Evolutionary conservation across 2,797 vertebrate species (phyloP), one percentile per base, ranked within the genome.

Genomic region (Oreochromis mossambicus): DNA sequence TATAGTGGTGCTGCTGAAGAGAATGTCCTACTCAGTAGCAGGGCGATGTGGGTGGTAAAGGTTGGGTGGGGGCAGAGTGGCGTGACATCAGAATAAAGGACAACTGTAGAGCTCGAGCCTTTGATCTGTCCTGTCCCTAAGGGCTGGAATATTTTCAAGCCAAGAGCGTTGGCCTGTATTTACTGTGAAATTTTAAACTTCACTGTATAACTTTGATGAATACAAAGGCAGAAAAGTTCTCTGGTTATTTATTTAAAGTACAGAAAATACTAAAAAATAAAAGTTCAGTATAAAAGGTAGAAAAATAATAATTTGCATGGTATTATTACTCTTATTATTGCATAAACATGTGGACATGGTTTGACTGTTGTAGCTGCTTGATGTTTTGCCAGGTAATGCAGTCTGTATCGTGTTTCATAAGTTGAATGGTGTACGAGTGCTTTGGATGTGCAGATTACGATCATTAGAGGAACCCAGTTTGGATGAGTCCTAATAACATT

Each of bases 21-120:
- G 68, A 54, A 82, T 82, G 86, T 58, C 55, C 14, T 24, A 12
- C 83, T 78, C 78, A 48, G 83, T 61, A 81, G 84, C 13, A 8
- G 38, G 34, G 41, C 82, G 2, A 55, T 41, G 90, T 93, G 94
- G 95, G 92, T 93, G 93, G 92, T 73, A 68, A 78, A 29, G 32
- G 80, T 26, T 2, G 8, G 77, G 66, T 63, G 51, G 10, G 85
- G 81, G 56, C 83, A 66, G 58, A 76, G 48, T 24, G 78, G 56
- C 29, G 11, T 82, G 88, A 90, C 87, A 86, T 79, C 70, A 7
- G 46, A 46, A 15, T 78, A 26, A 85, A 77, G n/a, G 87, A 73
- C 86, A 80, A 80, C 86, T 84, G 58, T 77, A 77, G 56, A 79
- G 54, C 84, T 29, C 2, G 21, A 82, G n/a, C 32, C 78, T 85